Conservation (phyloP, 2,797 vertebrate species). For the Cyclopterus lumpus region DNA sequence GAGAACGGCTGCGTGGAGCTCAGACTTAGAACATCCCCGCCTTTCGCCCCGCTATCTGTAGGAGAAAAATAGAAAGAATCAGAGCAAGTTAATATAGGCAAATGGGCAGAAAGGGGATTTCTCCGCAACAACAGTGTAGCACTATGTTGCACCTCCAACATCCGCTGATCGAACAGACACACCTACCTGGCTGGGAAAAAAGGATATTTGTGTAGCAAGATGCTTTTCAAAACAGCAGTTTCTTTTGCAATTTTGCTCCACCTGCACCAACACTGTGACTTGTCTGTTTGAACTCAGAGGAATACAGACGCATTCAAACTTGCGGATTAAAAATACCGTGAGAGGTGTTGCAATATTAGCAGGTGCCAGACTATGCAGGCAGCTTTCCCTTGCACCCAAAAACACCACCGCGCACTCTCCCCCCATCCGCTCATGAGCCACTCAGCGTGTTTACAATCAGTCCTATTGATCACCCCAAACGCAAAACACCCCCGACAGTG, state of each 20-base stretch:
- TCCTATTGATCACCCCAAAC: no score
- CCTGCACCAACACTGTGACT: neutral
- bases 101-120: neutral
- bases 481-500: neutral
- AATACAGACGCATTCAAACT: neutral
- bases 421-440: neutral
- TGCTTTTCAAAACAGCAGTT: neutral
- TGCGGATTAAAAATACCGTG: neutral
- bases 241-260: neutral
- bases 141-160: neutral
- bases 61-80: slow-evolving; percentile 23
- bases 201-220: neutral
- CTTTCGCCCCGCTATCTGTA: slow-evolving; percentile 46
- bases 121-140: neutral
- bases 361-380: neutral
- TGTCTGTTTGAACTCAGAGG: neutral
- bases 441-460: neutral
- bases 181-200: neutral
- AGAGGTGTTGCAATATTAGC: neutral
- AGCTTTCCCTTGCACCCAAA: neutral
- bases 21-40: slow-evolving; percentile 10
- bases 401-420: neutral
- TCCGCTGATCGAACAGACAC: neutral
- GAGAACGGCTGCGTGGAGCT: slow-evolving; percentile 1
- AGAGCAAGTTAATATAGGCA: slow-evolving; percentile 13